Base-by-base conservation (phyloP, 2,113 vertebrate species). In the Daphoenositta chrysoptera region DNA sequence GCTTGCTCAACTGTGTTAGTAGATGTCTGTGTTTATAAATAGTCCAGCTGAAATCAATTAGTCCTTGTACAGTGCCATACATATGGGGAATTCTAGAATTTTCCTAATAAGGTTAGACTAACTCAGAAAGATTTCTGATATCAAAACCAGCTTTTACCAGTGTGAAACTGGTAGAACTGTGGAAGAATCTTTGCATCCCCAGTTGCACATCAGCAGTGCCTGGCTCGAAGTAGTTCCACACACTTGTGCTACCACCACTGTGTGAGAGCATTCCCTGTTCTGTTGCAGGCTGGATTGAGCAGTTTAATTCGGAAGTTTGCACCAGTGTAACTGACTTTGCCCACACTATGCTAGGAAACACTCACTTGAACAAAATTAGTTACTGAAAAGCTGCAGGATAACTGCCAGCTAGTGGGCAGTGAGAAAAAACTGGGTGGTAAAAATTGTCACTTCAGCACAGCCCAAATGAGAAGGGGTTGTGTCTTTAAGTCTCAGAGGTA, bases 11-110 rank as follows among this genome's bases (percentile, higher is more conserved):
- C 42, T 90, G 28, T 4, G 0, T 51, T 83, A 83, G 10, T 57
- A 60, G 44, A 53, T 58, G 15, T 83, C 48, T 83, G 13, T 72
- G 58, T 61, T 79, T 83, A 73, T 56, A 89, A 84, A 73, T 6
- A 50, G 42, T 39, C 27, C 23, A 85, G 33, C 26, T 94, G 70
- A 90, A 94, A 83, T 88, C n/a, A 85, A 18, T 88, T 88, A 83
- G 50, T 69, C 35, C 24, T 76, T 2, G 0, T 64, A 44, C 16
- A 35, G 58, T 60, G 50, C 40, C 53, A 13, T 23, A 50, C 31
- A 48, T 15, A 83, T 63, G 11, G 10, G 11, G 51, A 90, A 71
- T 84, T 82, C 45, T 45, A 50, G 37, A 83, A 51, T 22, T 85
- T 53, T 90, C 14, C 31, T 91, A 44, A 66, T 66, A 89, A 76